These are phyloP conservation scores for Agrypnia vestita DNA, from an alignment of 1,140 invertebrate species.

Conservation along the genomic window DNA sequence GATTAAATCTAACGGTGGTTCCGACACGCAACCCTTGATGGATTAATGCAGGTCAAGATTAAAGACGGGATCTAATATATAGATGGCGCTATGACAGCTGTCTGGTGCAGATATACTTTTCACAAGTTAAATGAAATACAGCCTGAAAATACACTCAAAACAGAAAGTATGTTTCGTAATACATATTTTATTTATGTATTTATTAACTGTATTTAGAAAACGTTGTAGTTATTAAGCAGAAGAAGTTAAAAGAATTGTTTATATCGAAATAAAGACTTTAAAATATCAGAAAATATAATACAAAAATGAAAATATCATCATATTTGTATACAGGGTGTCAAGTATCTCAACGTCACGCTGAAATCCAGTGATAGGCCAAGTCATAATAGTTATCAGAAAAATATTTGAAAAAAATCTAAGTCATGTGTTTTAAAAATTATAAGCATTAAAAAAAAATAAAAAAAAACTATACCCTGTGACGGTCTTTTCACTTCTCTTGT, in stretches of 20 bases:
- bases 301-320: no score
- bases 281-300: no score
- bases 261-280: not conserved
- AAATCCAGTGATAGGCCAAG: no score
- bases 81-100: slow-evolving; percentile 32
- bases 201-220: not conserved
- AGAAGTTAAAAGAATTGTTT: not conserved
- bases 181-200: not conserved
- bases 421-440: no score
- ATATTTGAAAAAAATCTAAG: no score
- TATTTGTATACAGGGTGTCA: no score
- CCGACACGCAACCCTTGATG: slow-evolving; percentile 22
- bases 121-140: not conserved
- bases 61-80: slow-evolving; percentile 12
- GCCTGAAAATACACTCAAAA: not conserved
- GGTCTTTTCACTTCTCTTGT: no score
- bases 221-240: not conserved
- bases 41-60: slow-evolving; percentile 40
- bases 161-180: not conserved
- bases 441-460: no score
- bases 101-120: not conserved
- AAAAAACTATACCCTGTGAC: no score
- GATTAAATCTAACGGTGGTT: slow-evolving; percentile 6
- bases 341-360: no score
- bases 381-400: no score